Conservation (phyloP, 2,113 vertebrate genomes). For the Micronycteris hirsuta region DNA sequence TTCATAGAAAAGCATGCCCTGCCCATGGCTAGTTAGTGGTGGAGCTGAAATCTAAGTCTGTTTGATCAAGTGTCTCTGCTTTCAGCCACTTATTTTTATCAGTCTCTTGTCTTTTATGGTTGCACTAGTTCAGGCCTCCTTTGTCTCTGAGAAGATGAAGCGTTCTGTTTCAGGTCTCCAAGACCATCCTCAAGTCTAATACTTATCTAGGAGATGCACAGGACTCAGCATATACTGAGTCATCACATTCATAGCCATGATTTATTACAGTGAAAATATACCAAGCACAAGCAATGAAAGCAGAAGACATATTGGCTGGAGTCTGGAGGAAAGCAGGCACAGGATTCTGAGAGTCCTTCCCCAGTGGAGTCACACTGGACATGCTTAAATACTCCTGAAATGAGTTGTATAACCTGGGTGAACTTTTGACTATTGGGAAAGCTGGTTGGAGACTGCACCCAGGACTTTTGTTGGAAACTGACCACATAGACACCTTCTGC, state of each 20-base stretch:
- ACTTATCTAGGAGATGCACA: background rate
- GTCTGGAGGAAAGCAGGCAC: background rate
- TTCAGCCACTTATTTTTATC: background rate
- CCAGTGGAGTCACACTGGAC: background rate
- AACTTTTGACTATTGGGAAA: background rate
- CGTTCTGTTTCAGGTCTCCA: background rate
- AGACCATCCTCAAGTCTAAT: background rate
- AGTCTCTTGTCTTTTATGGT: background rate
- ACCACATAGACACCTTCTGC: background rate
- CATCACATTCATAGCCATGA: background rate
- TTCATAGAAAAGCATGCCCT: background rate
- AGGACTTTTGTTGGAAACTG: background rate
- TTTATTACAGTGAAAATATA: background rate
- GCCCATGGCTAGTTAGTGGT: background rate
- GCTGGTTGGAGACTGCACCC: background rate
- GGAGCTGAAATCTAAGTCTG: background rate
- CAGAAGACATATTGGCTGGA: background rate
- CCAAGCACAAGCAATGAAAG: background rate
- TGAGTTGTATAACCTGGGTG: background rate
- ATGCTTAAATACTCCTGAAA: background rate
- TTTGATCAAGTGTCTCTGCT: background rate
- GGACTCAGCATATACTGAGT: background rate
- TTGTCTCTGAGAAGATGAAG: background rate
- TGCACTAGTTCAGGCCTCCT: background rate
- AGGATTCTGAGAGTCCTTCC: background rate